Conservation (phyloP, 1,140 invertebrate species). For the Lepidurus apus region DNA sequence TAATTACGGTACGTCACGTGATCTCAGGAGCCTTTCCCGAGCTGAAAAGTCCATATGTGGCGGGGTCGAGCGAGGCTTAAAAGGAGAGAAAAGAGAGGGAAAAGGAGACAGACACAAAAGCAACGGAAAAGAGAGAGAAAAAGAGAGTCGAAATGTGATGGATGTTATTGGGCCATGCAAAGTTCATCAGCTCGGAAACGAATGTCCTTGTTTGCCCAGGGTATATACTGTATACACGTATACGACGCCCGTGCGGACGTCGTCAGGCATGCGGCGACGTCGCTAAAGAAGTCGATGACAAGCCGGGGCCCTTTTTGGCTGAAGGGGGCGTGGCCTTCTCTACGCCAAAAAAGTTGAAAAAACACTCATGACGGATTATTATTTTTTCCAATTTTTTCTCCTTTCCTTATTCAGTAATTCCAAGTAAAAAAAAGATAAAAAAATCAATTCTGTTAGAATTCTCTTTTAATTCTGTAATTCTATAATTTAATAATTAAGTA, state of each 20-base stretch:
- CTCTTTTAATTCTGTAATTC: too few species aligned
- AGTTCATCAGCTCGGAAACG: background rate
- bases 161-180: slow-evolving; percentile 17
- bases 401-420: too few species aligned
- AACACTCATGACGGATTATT: background rate
- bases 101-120: background rate
- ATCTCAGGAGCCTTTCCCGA: background rate
- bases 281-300: slow-evolving; percentile 21
- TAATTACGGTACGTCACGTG: slow-evolving; percentile 9
- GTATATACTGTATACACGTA: background rate
- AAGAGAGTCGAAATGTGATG: background rate
- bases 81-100: background rate
- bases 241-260: background rate
- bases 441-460: too few species aligned
- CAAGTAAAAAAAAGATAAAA: too few species aligned
- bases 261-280: slow-evolving; percentile 12
- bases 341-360: slow-evolving; percentile 5
- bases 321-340: background rate
- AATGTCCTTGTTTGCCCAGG: background rate
- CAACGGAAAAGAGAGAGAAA: background rate
- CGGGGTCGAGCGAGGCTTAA: background rate
- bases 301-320: background rate
- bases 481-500: too few species aligned
- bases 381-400: too few species aligned
- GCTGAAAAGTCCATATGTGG: background rate